Evolutionary conservation across 92 coral and sea anemone genomes (phyloP), one percentile per base, ranked within the genome.

Genomic region (Phenganax marumi): DNA sequence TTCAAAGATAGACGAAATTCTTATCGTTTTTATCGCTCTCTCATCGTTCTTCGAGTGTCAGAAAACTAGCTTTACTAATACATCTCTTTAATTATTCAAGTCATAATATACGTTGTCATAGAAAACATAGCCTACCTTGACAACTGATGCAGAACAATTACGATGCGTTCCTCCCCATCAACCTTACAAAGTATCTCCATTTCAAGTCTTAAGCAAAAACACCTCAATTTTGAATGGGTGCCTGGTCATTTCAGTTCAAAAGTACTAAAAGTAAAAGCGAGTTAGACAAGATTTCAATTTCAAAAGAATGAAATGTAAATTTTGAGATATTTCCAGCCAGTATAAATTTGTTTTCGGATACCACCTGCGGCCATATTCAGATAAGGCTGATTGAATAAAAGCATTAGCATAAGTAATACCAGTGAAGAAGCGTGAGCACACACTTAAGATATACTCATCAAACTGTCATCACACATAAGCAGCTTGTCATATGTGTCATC

Each of bases 71-170:
- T 66, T 66, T 0, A 66, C 26, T 10, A 23, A 25, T 66, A 24
- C 33, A 66, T 24, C 72, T 47, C 49, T 23, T 66, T 66, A 66
- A 66, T 25, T 66, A 66, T 66, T 66, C 26, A 66, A 25, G n/a
- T 3, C 7, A 64, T 3, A 22, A 33, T 24, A 66, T 66, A 25
- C 72, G 25, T 58, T 66, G 72, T 66, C 72, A 49, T 48, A 25
- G 50, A 66, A 25, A 66, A 66, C 25, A 25, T n/a, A 66, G 72
- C 72, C 50, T 66, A 25, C 72, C 72, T 66, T 66, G 72, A 66
- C 72, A 66, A 66, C 72, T 33, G 24, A 66, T 66, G 72, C 72
- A 25, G 18, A 66, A 25, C 43, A 66, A 66, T 66, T 33, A 66
- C 72, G 43, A 33, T 2, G 43, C 5, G 5, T 24, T 62, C 25